phyloP scores from a whole-genome alignment of 2,113 vertebrate genomes.

The Piprites chloris region DNA sequence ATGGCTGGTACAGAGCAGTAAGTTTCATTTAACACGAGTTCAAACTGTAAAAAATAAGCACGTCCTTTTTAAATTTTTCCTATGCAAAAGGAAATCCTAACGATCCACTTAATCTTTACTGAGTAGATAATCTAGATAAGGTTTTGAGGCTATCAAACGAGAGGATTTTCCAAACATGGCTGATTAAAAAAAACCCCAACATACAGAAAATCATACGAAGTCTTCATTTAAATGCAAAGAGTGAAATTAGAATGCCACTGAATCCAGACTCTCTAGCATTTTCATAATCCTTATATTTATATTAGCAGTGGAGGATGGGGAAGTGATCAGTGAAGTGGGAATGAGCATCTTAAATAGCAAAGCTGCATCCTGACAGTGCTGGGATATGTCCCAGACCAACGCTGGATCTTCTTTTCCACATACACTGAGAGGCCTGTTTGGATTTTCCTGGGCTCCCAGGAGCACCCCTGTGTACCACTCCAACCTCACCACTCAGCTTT shows the following conservation, averaged over 20 bases:
- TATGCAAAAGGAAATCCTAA: background rate
- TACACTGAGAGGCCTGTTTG: background rate
- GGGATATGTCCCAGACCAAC: background rate
- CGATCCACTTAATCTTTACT: background rate
- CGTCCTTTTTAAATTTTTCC: background rate
- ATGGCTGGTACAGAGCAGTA: background rate
- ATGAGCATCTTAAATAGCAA: background rate
- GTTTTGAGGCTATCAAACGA: background rate
- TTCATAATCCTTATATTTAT: background rate
- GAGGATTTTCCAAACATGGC: background rate
- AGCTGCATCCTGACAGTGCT: background rate
- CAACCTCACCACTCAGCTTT: background rate
- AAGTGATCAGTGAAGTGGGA: background rate
- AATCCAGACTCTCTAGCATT: background rate
- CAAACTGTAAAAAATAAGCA: background rate
- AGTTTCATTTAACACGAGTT: background rate
- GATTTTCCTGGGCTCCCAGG: background rate
- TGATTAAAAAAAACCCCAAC: background rate
- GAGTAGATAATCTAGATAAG: background rate
- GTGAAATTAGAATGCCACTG: background rate
- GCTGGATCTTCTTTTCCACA: background rate
- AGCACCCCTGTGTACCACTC: background rate
- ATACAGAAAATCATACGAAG: background rate
- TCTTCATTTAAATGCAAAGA: background rate
- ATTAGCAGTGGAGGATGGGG: background rate